Conservation (phyloP, 1,140 invertebrate genomes). For the Aphis craccivora region DNA sequence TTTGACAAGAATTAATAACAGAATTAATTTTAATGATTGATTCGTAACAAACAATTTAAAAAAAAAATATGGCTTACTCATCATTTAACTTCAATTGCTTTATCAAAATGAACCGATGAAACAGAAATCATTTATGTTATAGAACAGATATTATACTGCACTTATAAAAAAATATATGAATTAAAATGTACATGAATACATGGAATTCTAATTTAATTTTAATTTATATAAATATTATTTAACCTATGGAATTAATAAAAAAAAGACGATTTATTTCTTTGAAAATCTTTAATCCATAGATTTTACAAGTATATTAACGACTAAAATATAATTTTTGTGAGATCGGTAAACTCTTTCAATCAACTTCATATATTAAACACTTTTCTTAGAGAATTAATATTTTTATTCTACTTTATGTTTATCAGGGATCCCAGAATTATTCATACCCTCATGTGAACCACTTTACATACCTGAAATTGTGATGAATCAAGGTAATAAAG, state of each 20-base stretch:
- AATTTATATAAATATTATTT: too few species aligned
- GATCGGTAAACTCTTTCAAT: background rate
- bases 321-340: background rate
- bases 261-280: background rate
- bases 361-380: background rate
- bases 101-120: accelerated
- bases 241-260: background rate
- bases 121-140: background rate
- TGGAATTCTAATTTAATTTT: too few species aligned
- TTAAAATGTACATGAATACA: background rate
- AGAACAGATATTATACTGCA: background rate
- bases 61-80: background rate
- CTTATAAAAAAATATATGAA: background rate
- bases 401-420: background rate
- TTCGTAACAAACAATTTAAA: background rate
- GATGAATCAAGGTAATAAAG: constrained; percentile 69
- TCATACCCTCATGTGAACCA: constrained; percentile 72
- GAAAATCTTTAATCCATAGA: background rate
- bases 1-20: background rate
- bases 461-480: constrained; percentile 69
- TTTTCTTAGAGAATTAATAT: background rate
- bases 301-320: background rate
- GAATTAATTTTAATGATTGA: background rate
- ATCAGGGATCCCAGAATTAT: constrained; percentile 69
- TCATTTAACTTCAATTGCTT: background rate